These are phyloP conservation scores for Merodon equestris DNA, from an alignment of 2,888 invertebrate species.

Conservation along the genomic window DNA sequence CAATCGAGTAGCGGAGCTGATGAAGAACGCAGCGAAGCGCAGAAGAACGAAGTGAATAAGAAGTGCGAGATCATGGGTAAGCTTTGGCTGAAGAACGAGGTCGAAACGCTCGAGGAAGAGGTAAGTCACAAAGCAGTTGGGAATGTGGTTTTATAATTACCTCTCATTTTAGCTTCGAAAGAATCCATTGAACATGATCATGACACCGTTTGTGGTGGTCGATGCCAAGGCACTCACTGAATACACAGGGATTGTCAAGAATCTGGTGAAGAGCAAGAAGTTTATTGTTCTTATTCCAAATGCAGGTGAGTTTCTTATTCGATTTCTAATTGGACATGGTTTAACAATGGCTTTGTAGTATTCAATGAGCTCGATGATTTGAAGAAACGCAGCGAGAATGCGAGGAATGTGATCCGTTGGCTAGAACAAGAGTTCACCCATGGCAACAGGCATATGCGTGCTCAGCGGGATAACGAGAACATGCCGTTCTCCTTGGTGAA, in stretches of 20 bases:
- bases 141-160: background rate
- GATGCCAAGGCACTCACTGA: constrained; percentile 90
- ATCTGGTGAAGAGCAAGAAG: constrained; percentile 88
- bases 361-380: constrained; percentile 92
- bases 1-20: constrained; percentile 78
- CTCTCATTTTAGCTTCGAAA: constrained; percentile 72
- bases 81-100: constrained; percentile 93
- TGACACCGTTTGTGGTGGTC: constrained; percentile 93
- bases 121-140: constrained; percentile 77
- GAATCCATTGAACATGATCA: constrained; percentile 78
- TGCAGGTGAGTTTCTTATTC: constrained; percentile 83
- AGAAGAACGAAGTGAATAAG: constrained; percentile 72
- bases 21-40: constrained; percentile 77
- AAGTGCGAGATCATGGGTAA: constrained; percentile 86
- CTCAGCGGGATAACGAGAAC: constrained; percentile 91
- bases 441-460: constrained; percentile 92
- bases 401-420: constrained; percentile 96
- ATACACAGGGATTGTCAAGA: constrained; percentile 88
- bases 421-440: constrained; percentile 91
- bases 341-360: constrained; percentile 81
- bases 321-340: background rate
- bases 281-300: constrained; percentile 93
- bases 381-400: constrained; percentile 90
- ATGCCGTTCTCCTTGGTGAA: constrained; percentile 86
- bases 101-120: constrained; percentile 89